phyloP scores from a whole-genome alignment of 2,797 vertebrate species.

The Arrhamphus sclerolepis region DNA sequence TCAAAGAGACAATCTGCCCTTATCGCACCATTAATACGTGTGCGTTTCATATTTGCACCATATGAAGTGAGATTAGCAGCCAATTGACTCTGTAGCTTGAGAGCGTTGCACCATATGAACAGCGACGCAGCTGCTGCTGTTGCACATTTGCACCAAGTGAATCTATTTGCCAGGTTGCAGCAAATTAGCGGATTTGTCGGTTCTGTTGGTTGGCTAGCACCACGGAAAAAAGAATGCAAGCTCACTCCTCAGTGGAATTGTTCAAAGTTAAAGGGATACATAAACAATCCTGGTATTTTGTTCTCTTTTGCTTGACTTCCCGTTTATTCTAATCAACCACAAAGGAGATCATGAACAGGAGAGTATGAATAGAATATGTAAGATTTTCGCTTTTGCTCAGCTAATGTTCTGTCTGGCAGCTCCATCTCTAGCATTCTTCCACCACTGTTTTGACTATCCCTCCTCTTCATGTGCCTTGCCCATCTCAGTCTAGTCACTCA shows the following conservation, averaged over 20 bases:
- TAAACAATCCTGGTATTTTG: conserved; percentile 27
- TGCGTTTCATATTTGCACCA: conserved; percentile 74
- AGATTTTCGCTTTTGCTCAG: too few relatives aligned
- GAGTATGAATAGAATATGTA: too few relatives aligned
- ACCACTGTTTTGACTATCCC: too few relatives aligned
- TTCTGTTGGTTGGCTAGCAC: conserved; percentile 60
- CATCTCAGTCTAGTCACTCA: too few relatives aligned
- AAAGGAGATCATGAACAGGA: too few relatives aligned
- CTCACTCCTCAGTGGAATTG: conserved; percentile 7
- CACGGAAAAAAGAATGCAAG: conserved; percentile 49
- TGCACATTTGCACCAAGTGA: conserved; percentile 24
- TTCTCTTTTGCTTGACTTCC: not conserved
- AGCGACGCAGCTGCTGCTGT: conserved; percentile 36
- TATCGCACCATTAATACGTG: conserved; percentile 74
- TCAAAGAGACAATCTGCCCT: conserved; percentile 74
- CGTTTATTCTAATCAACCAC: too few relatives aligned
- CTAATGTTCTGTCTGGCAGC: too few relatives aligned
- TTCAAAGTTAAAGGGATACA: conserved; percentile 25
- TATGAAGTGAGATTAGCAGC: conserved; percentile 73
- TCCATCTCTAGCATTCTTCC: too few relatives aligned
- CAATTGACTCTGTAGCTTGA: conserved; percentile 60
- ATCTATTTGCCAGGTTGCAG: conserved; percentile 34
- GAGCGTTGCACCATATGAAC: conserved; percentile 57
- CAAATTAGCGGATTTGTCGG: conserved; percentile 29
- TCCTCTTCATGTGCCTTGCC: too few relatives aligned